These are phyloP conservation scores for Equus quagga DNA, from an alignment of 2,113 vertebrate species.

Conservation along the genomic window DNA sequence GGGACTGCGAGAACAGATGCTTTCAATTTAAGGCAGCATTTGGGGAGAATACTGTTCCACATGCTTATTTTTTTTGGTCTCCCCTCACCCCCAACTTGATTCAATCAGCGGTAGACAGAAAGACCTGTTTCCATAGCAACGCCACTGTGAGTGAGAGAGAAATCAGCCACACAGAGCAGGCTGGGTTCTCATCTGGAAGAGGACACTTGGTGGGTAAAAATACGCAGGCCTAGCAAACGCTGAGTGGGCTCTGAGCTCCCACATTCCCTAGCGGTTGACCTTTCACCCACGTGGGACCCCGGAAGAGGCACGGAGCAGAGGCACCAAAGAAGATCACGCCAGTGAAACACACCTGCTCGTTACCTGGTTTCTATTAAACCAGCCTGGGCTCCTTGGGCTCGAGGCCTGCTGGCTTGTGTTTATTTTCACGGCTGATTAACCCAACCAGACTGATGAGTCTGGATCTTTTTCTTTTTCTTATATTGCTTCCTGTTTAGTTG, in stretches of 20 bases:
- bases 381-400: not conserved
- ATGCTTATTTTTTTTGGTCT: constrained; percentile 68
- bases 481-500: constrained; percentile 52
- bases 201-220: not conserved
- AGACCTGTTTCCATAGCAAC: constrained; percentile 53
- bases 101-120: constrained; percentile 54
- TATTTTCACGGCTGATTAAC: constrained; percentile 70
- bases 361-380: constrained; percentile 58
- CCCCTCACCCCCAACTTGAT: constrained; percentile 42
- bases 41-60: constrained; percentile 67
- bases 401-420: constrained; percentile 31
- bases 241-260: not conserved
- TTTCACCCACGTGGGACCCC: not conserved
- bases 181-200: constrained; percentile 29
- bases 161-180: constrained; percentile 10
- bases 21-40: constrained; percentile 66
- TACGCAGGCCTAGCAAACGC: not conserved
- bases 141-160: not conserved
- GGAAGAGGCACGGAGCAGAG: not conserved
- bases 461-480: constrained; percentile 17
- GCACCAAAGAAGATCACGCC: not conserved
- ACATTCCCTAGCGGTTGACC: not conserved
- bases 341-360: constrained; percentile 24
- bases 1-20: constrained; percentile 50
- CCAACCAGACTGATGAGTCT: constrained; percentile 48